phyloP scores from a whole-genome alignment of 2,888 invertebrate species.

The Muscina levida region DNA sequence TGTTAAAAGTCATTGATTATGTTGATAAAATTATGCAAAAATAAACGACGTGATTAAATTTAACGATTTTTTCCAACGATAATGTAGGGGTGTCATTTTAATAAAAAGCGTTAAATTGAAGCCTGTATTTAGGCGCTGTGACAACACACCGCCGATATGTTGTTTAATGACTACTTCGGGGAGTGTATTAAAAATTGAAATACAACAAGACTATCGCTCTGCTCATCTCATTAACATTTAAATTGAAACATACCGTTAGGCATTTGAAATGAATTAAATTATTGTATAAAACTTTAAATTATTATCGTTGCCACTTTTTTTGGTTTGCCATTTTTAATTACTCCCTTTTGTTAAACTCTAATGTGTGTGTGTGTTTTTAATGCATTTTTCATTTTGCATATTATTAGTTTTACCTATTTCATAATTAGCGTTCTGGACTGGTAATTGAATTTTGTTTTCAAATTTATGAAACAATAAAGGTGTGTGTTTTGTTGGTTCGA shows the following conservation, averaged over 20 bases:
- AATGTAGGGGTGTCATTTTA: constrained; percentile 3
- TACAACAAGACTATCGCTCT: background rate
- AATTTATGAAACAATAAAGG: too few relatives aligned
- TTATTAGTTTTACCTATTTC: constrained; percentile 9
- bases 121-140: background rate
- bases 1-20: constrained; percentile 61
- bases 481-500: background rate
- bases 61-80: constrained; percentile 3
- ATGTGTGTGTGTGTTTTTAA: constrained; percentile 5
- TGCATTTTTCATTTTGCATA: constrained; percentile 22
- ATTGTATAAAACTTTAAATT: background rate
- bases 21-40: constrained; percentile 48
- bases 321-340: background rate
- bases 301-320: background rate
- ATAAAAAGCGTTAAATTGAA: constrained; percentile 1
- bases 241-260: background rate
- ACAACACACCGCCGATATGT: background rate
- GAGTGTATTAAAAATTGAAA: background rate
- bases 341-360: background rate
- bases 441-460: constrained; percentile 22
- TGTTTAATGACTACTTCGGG: background rate
- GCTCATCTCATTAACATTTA: constrained; percentile 23
- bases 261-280: background rate
- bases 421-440: constrained; percentile 20
- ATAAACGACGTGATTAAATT: constrained; percentile 20